A percentile compares a stretch with the other conserved stretches of the same genome.
These are phyloP conservation scores for Cettia cetti DNA, from an alignment of 2,113 vertebrate species.

Conservation along the genomic window DNA sequence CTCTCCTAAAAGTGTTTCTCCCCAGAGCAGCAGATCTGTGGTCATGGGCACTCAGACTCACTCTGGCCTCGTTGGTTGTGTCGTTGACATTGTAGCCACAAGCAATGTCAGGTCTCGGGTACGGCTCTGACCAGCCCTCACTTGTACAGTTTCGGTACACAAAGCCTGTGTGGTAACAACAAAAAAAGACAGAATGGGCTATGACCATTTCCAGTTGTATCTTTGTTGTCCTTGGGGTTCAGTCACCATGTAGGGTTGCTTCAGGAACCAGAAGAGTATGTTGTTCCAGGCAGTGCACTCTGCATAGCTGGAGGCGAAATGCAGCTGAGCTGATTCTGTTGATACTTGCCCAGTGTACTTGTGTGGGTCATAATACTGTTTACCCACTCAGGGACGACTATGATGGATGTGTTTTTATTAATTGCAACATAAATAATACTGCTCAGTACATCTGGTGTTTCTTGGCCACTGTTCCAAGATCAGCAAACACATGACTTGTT, in stretches of 20 bases:
- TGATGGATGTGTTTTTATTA: slow-evolving; percentile 58
- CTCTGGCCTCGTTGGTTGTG: slow-evolving; percentile 62
- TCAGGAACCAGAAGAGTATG: neutral
- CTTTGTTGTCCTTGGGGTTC: neutral
- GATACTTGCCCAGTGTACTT: slow-evolving; percentile 28
- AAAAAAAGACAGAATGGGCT: neutral
- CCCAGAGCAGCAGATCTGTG: neutral
- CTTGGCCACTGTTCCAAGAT: slow-evolving; percentile 44
- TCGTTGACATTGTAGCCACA: slow-evolving; percentile 82
- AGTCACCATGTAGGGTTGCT: neutral
- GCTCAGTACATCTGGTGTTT: slow-evolving; percentile 49
- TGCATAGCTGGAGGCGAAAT: slow-evolving; percentile 25
- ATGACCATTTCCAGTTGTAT: neutral
- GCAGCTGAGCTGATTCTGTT: slow-evolving; percentile 17
- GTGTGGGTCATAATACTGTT: slow-evolving; percentile 31
- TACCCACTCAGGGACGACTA: neutral
- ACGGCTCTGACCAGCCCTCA: slow-evolving; percentile 82
- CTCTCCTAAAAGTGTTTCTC: neutral
- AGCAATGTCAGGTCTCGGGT: slow-evolving; percentile 79
- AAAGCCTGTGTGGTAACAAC: slow-evolving; percentile 67
- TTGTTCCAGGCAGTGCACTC: neutral
- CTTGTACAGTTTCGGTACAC: slow-evolving; percentile 85
- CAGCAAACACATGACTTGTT: slow-evolving; percentile 37
- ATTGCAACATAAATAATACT: slow-evolving; percentile 55
- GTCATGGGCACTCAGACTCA: slow-evolving; percentile 17